Percentiles rank a stretch among this genome's conserved stretches.
These are phyloP conservation scores for Megamerina dolium DNA, from an alignment of 2,888 invertebrate species.

Conservation along the genomic window DNA sequence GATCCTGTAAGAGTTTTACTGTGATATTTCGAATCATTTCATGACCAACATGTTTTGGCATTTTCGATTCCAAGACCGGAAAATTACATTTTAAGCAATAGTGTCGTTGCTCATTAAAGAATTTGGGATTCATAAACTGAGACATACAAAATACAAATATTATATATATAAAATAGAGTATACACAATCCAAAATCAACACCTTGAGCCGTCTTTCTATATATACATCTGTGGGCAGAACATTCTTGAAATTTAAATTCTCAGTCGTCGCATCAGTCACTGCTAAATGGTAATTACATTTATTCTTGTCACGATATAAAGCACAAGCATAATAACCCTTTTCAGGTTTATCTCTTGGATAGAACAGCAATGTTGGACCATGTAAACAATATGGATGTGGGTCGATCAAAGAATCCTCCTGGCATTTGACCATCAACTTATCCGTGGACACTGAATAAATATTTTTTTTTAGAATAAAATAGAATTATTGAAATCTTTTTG, in stretches of 20 bases:
- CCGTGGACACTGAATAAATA: too few species aligned
- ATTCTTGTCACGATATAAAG: conserved; percentile 75
- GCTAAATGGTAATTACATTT: conserved; percentile 65
- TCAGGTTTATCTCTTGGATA: conserved; percentile 29
- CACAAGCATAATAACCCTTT: conserved; percentile 67
- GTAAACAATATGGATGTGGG: conserved; percentile 64
- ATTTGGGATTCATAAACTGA: conserved; percentile 2
- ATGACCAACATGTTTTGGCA: conserved; percentile 55
- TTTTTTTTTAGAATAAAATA: too few species aligned
- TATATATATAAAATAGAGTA: background rate
- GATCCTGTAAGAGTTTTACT: conserved; percentile 56
- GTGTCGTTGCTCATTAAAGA: conserved; percentile 39
- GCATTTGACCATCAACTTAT: conserved; percentile 20
- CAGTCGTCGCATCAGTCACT: conserved; percentile 21
- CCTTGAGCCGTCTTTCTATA: conserved; percentile 16
- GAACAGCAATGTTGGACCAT: conserved; percentile 73
- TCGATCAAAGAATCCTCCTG: conserved; percentile 50
- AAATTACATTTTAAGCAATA: conserved; percentile 63
- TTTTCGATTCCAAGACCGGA: conserved; percentile 46
- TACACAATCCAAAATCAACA: background rate
- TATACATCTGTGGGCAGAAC: conserved; percentile 18
- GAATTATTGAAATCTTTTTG: too few species aligned
- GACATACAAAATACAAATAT: background rate
- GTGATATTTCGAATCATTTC: conserved; percentile 52
- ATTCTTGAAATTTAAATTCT: conserved; percentile 17